Conservation (phyloP, 2,888 invertebrate genomes). For the Neoscelio sp. region DNA sequence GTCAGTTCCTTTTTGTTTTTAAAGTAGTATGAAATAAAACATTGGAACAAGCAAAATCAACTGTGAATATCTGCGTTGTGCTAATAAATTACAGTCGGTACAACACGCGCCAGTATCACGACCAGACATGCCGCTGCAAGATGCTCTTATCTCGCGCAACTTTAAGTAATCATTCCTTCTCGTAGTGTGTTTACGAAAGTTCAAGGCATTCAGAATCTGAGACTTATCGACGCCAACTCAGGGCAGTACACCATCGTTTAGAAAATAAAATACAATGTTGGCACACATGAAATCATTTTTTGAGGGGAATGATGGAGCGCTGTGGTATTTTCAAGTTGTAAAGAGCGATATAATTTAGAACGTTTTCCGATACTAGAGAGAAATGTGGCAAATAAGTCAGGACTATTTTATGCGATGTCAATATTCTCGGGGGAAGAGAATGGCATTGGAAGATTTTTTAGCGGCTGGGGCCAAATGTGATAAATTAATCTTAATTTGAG, state of each 20-base stretch:
- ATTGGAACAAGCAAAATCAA: slow-evolving; percentile 65
- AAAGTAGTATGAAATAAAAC: slow-evolving; percentile 48
- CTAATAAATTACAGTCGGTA: slow-evolving; percentile 80
- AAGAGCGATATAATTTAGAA: slow-evolving; percentile 16
- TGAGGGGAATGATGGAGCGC: slow-evolving; percentile 11
- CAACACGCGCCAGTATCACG: slow-evolving; percentile 79
- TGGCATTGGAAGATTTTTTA: slow-evolving; percentile 47
- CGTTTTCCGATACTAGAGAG: slow-evolving; percentile 2
- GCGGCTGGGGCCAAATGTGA: slow-evolving; percentile 49
- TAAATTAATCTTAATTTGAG: slow-evolving; percentile 62
- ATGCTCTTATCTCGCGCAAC: slow-evolving; percentile 80
- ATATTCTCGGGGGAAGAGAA: slow-evolving; percentile 32
- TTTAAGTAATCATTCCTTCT: slow-evolving; percentile 77
- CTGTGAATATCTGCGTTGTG: slow-evolving; percentile 70
- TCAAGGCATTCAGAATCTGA: slow-evolving; percentile 71
- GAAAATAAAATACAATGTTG: slow-evolving; percentile 44
- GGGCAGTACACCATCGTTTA: slow-evolving; percentile 44
- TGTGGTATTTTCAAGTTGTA: slow-evolving; percentile 15
- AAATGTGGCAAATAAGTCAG: slow-evolving; percentile 6
- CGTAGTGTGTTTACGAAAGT: slow-evolving; percentile 72
- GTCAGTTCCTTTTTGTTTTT: slow-evolving; percentile 33
- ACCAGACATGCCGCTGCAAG: slow-evolving; percentile 80
- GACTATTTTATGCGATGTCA: slow-evolving; percentile 28
- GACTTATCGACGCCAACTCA: slow-evolving; percentile 79
- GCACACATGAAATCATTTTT: slow-evolving; percentile 36